Evolutionary conservation across 1,140 invertebrate genomes (phyloP).

Genomic region (Myzus persicae): DNA sequence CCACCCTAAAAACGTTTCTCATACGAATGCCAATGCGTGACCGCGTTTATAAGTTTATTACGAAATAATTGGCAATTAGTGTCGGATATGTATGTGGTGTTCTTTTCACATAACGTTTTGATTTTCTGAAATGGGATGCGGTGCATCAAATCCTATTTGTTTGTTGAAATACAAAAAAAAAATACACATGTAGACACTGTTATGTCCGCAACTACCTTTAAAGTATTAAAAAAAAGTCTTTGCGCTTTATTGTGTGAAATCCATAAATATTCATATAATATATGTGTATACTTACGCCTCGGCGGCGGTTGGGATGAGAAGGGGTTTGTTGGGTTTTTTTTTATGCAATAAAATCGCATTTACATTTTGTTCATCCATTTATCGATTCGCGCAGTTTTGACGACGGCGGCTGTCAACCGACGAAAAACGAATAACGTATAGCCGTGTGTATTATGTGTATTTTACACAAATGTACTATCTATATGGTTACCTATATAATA

Average conservation of each 20-base stretch:
- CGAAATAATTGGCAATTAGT: not conserved
- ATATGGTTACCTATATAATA: not conserved
- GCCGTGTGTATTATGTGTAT: not conserved
- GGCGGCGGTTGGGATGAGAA: not conserved
- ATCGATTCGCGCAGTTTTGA: not conserved
- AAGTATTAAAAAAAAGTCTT: not conserved
- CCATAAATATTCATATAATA: not conserved
- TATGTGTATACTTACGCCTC: not conserved
- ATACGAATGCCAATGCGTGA: not conserved
- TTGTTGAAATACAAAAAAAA: not conserved
- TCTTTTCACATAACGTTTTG: not conserved
- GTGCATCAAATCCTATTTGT: not conserved
- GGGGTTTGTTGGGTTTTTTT: not conserved
- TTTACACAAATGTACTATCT: not conserved
- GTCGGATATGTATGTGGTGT: not conserved
- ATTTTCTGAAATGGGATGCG: not conserved
- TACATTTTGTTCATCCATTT: conserved; percentile 12
- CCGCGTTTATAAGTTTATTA: not conserved
- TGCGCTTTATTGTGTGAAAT: not conserved
- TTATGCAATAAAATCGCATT: not conserved
- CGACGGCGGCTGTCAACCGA: not conserved
- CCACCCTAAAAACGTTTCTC: not conserved
- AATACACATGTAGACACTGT: not conserved
- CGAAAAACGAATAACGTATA: not conserved
- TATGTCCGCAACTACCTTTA: not conserved